phyloP scores from a whole-genome alignment of 2,113 vertebrate species.

The Zapornia atra region DNA sequence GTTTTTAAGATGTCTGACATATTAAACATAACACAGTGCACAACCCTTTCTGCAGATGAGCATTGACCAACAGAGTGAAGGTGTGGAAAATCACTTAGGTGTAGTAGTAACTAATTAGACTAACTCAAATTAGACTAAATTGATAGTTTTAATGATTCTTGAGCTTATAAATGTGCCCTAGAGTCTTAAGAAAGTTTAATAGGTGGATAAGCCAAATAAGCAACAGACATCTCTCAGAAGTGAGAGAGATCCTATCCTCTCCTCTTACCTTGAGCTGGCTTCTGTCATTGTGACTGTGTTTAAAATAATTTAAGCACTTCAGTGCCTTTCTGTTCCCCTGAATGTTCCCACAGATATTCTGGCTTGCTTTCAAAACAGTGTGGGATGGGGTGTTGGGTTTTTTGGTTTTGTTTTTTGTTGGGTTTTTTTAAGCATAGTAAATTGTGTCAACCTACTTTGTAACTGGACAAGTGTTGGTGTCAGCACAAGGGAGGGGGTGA shows the following conservation, averaged over 20 bases:
- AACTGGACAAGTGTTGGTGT: neutral
- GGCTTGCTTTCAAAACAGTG: neutral
- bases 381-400: neutral
- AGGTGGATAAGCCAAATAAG: neutral
- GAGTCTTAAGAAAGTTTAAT: neutral
- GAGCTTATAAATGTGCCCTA: neutral
- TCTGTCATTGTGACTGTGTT: neutral
- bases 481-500: neutral
- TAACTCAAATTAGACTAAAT: neutral
- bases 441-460: neutral
- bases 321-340: neutral
- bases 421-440: neutral
- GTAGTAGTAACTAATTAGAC: neutral
- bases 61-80: neutral
- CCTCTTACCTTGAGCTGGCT: neutral
- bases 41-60: neutral
- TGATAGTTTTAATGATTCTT: neutral
- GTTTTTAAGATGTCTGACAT: neutral
- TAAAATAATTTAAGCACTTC: neutral
- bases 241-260: neutral
- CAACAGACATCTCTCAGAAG: neutral
- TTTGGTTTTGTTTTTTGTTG: neutral
- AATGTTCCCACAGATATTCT: conserved; percentile 12
- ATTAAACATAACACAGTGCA: neutral
- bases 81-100: neutral